Evolutionary conservation across 2,797 vertebrate genomes (phyloP).

Genomic region (Leucoraja ocellata): DNA sequence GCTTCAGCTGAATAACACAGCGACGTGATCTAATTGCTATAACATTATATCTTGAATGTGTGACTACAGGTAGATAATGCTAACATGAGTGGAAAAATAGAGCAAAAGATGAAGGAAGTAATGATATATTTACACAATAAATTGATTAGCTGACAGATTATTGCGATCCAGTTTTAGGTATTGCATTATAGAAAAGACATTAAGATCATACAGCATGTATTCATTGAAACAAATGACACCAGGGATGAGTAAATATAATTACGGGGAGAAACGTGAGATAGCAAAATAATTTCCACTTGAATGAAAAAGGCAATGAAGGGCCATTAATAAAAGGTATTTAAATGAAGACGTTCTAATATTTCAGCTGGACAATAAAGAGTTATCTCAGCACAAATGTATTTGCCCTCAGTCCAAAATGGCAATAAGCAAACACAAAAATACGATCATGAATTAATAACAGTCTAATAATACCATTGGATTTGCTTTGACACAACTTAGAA

Average conservation of each 20-base stretch:
- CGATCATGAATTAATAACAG: background rate
- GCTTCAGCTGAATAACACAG: too few species aligned
- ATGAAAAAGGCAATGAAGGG: background rate
- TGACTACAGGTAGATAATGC: background rate
- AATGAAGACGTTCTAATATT: background rate
- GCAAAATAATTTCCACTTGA: background rate
- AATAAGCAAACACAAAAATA: background rate
- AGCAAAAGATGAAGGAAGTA: background rate
- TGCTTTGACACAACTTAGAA: background rate
- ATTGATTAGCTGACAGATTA: background rate
- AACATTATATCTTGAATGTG: background rate
- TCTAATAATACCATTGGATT: background rate
- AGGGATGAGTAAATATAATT: too few species aligned
- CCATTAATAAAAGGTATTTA: background rate
- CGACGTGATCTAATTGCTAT: too few species aligned
- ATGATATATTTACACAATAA: background rate
- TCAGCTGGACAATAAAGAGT: background rate
- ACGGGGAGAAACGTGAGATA: too few species aligned
- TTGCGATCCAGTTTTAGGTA: background rate
- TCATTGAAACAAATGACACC: too few species aligned
- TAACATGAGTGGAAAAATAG: background rate
- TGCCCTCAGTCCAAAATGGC: background rate
- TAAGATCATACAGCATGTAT: background rate
- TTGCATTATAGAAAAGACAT: background rate
- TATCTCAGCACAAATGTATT: background rate